Conservation (phyloP, 2,113 vertebrate species). For the Scartelaos histophorus region DNA sequence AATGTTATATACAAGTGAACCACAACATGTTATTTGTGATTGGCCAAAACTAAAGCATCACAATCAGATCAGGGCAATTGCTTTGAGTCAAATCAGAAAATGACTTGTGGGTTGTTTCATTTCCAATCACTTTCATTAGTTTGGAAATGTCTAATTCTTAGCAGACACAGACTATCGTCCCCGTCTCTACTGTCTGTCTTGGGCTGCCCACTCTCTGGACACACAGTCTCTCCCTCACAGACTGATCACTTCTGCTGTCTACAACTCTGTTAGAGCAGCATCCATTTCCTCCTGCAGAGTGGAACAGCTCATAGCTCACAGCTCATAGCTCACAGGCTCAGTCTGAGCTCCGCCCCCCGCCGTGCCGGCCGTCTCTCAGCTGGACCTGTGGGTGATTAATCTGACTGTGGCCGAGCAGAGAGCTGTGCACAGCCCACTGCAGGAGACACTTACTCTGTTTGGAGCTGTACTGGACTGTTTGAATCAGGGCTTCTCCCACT, state of each 20-base stretch:
- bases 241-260: constrained; percentile 62
- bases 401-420: constrained; percentile 24
- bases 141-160: not conserved
- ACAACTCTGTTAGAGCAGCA: constrained; percentile 47
- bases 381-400: constrained; percentile 49
- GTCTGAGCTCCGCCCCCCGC: constrained; percentile 37
- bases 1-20: too few species aligned
- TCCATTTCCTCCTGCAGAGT: constrained; percentile 63
- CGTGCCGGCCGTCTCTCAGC: constrained; percentile 38
- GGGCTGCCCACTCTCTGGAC: constrained; percentile 40
- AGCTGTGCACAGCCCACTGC: constrained; percentile 11
- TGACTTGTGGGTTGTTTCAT: not conserved
- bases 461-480: constrained; percentile 20
- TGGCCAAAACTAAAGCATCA: not conserved
- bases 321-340: constrained; percentile 31
- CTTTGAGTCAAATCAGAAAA: not conserved
- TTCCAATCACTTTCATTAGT: not conserved
- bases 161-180: not conserved
- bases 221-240: constrained; percentile 22
- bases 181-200: constrained; percentile 23
- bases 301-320: constrained; percentile 53
- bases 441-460: constrained; percentile 30
- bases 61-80: not conserved
- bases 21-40: too few species aligned
- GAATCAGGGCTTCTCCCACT: constrained; percentile 14